Evolutionary conservation across 2,113 vertebrate species (phyloP), one percentile per base, ranked within the genome.

Genomic region (Syngnathus scovelli): DNA sequence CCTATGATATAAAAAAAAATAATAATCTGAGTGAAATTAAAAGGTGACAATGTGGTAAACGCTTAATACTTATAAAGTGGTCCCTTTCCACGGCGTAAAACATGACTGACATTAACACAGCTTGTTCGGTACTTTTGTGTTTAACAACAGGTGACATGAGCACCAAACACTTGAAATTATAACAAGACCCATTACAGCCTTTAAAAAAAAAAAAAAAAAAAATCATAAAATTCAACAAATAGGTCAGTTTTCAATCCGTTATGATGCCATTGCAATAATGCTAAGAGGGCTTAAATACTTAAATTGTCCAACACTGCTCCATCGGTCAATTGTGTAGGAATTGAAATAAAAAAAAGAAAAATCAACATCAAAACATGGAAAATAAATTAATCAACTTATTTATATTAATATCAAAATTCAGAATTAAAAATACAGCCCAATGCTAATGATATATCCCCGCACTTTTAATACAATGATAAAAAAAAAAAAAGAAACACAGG

Each of bases 391-490:
- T 90, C 83, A 89, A 85, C 85, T 92, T 92, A 88, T 90, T 92
- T 93, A 93, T 93, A 93, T 93, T 93, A 92, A 90, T 91, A 90
- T 92, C 68, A 90, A 90, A 90, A 88, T 87, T 88, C 68, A n/a
- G 63, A 85, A 86, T 85, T 79, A 79, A 79, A 75, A 89, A 89
- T 82, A 88, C 82, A 89, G 83, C 86, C 87, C 80, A 70, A 75
- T 72, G 81, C 60, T 80, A 87, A 86, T 85, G 74, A 86, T 77
- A 82, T 71, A 82, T 41, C 82, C 82, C 83, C 84, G 87, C 76
- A 62, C 79, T 77, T 90, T 78, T 88, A 91, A 92, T 89, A 84
- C 83, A 87, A 68, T 78, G 64, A 87, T 79, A 87, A 87, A 72
- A 88, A 87, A 82, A 86, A 72, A 87, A 60, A 27, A 21, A 55